Evolutionary conservation across 92 coral and sea anemone genomes (phyloP).

Genomic region (Galaxea fascicularis): DNA sequence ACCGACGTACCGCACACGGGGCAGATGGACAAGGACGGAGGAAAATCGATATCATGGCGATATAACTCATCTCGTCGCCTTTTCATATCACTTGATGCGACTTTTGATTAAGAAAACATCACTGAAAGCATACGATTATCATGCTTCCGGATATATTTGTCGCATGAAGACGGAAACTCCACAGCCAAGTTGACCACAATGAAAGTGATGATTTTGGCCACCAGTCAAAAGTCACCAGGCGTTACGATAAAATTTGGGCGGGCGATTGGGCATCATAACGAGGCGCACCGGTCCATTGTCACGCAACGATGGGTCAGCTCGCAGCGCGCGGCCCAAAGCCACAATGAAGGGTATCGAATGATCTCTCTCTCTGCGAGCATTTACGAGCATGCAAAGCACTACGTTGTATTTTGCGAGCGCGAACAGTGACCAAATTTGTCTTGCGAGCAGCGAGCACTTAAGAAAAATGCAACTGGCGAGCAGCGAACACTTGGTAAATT

Average conservation of each 20-base stretch:
- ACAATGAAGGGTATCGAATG: no score
- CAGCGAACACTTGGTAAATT: no score
- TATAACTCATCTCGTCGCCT: slow-evolving; percentile 80
- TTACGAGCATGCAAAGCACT: no score
- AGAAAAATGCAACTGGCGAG: no score
- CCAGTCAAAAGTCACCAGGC: slow-evolving; percentile 56
- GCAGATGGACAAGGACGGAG: slow-evolving; percentile 87
- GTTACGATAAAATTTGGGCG: no score
- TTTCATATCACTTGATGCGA: slow-evolving; percentile 70
- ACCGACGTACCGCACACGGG: slow-evolving; percentile 95
- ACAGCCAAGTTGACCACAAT: slow-evolving; percentile 8
- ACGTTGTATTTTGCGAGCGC: no score
- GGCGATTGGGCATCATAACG: slow-evolving; percentile 37
- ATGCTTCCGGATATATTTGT: slow-evolving; percentile 24
- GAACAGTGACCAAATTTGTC: no score
- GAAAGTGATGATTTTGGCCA: slow-evolving; percentile 30
- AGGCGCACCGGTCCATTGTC: slow-evolving; percentile 13
- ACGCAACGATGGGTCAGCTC: neutral
- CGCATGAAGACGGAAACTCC: neutral
- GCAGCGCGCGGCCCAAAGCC: no score
- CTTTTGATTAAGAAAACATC: slow-evolving; percentile 23
- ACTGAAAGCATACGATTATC: slow-evolving; percentile 35
- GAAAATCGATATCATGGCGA: slow-evolving; percentile 74
- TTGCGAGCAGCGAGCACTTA: no score
- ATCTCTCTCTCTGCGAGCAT: no score